Evolutionary conservation across 2,888 invertebrate species (phyloP).

Genomic region (Xanthorhoe designata): DNA sequence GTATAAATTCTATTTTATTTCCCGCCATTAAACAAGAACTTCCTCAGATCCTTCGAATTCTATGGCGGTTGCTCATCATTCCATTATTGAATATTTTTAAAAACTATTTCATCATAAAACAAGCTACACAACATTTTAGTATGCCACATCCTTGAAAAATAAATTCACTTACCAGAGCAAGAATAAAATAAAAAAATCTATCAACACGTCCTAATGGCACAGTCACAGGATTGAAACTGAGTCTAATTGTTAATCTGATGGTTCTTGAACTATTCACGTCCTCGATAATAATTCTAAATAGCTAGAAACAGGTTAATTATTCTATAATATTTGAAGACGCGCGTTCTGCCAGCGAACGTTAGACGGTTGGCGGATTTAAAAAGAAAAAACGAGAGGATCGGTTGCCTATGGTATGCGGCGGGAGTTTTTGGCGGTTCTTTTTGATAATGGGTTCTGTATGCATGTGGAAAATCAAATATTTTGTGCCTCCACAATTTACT

Average conservation of each 20-base stretch:
- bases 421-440: constrained; percentile 56
- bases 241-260: constrained; percentile 49
- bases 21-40: too few relatives aligned
- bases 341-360: constrained; percentile 62
- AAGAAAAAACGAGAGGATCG: constrained; percentile 65
- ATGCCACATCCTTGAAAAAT: not conserved
- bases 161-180: constrained; percentile 40
- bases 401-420: constrained; percentile 61
- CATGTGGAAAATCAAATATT: constrained; percentile 28
- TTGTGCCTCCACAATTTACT: too few relatives aligned
- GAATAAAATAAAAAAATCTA: constrained; percentile 31
- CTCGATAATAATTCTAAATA: constrained; percentile 58
- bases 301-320: constrained; percentile 54
- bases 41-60: too few relatives aligned
- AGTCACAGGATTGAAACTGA: constrained; percentile 75
- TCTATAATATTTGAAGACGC: constrained; percentile 63
- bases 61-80: too few relatives aligned
- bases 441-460: constrained; percentile 59
- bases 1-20: too few relatives aligned
- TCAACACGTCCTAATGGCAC: constrained; percentile 70
- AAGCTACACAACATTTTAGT: not conserved
- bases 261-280: constrained; percentile 46
- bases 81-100: not conserved
- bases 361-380: constrained; percentile 80
- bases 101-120: too few relatives aligned